Percentiles rank a stretch among this genome's conserved stretches.
These are phyloP conservation scores for Arctia plantaginis DNA, from an alignment of 2,888 invertebrate species.

Conservation along the genomic window DNA sequence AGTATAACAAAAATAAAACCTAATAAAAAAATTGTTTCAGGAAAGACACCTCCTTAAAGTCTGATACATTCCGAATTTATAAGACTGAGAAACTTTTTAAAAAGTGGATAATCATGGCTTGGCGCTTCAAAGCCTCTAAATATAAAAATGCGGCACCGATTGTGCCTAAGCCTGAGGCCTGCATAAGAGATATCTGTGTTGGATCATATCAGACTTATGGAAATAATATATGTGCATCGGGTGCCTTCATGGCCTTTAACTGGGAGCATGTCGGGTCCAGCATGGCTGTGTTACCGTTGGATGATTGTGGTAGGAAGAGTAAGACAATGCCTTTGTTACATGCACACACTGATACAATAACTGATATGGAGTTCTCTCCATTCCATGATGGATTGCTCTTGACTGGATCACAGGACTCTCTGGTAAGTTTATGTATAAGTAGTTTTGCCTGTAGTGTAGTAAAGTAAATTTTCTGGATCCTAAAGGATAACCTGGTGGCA, in stretches of 20 bases:
- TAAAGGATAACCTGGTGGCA: neutral
- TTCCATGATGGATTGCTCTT: conserved; percentile 97
- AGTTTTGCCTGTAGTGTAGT: neutral
- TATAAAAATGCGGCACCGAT: conserved; percentile 99
- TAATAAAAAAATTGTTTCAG: conserved; percentile 59
- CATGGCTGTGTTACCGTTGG: conserved; percentile 94
- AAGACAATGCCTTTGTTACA: conserved; percentile 95
- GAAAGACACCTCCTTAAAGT: conserved; percentile 43
- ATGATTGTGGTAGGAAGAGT: conserved; percentile 95
- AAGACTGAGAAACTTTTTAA: conserved; percentile 77
- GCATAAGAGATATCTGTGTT: conserved; percentile 95
- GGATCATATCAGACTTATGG: conserved; percentile 98
- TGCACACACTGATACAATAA: conserved; percentile 96
- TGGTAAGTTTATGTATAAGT: conserved; percentile 82
- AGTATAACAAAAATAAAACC: conserved; percentile 16
- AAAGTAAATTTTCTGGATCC: neutral
- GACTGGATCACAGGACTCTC: conserved; percentile 95
- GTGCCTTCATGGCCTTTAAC: conserved; percentile 97
- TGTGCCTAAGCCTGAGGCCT: conserved; percentile 97
- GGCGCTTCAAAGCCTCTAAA: conserved; percentile 99
- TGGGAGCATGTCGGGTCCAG: conserved; percentile 97
- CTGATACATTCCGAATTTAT: conserved; percentile 78
- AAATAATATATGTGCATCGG: conserved; percentile 97
- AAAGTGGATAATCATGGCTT: conserved; percentile 90
- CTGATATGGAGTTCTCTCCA: conserved; percentile 98